A percentile compares a stretch with the other conserved stretches of the same genome.
These are phyloP conservation scores for Erpobdella octoculata DNA, from an alignment of 2,888 invertebrate species.

Conservation along the genomic window DNA sequence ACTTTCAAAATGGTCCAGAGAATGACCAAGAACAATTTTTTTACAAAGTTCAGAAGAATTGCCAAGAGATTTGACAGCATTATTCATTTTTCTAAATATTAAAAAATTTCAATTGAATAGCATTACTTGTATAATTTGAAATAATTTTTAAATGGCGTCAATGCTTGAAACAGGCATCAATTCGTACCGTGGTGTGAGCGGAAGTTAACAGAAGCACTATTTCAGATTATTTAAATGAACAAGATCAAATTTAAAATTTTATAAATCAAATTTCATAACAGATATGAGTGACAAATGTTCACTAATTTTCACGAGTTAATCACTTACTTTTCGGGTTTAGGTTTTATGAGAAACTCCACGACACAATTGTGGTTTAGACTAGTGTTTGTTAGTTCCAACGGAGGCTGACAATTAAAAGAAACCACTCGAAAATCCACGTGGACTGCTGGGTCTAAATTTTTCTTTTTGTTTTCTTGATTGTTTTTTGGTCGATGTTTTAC, in stretches of 20 bases:
- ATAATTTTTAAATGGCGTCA: no score
- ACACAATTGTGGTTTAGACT: conserved; percentile 34
- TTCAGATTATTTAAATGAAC: no score
- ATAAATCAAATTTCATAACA: no score
- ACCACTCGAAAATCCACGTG: no score
- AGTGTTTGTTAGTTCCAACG: conserved; percentile 39
- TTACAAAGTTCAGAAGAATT: conserved; percentile 40
- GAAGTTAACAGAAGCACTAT: no score
- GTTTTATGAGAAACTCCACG: conserved; percentile 44
- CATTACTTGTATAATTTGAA: no score
- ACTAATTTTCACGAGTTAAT: no score
- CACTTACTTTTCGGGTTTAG: conserved; percentile 40
- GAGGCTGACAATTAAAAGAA: conserved; percentile 41
- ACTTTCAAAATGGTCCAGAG: neutral
- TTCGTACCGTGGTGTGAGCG: no score
- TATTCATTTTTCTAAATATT: conserved; percentile 41
- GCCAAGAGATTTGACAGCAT: conserved; percentile 39
- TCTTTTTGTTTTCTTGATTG: conserved; percentile 30
- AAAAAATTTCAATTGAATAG: neutral
- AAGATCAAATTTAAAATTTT: no score
- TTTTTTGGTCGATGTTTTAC: neutral
- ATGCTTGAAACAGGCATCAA: no score
- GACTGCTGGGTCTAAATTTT: conserved; percentile 38
- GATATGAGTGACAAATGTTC: no score
- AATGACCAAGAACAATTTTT: conserved; percentile 40